Evolutionary conservation across 2,888 invertebrate species (phyloP).

Genomic region (Chloroclysta siterata): DNA sequence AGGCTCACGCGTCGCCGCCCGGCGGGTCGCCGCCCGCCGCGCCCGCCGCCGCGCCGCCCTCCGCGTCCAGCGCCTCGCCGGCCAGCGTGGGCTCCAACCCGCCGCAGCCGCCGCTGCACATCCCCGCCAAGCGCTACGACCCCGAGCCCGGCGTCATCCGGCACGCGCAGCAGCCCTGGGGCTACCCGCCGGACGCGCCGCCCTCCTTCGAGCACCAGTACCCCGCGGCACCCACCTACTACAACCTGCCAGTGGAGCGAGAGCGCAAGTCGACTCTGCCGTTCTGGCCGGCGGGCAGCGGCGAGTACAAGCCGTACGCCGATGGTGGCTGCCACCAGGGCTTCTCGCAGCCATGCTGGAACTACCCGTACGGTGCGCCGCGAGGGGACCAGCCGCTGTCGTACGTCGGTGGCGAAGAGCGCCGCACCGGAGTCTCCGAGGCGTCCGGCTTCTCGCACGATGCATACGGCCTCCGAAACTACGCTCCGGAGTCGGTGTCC

Average conservation of each 20-base stretch:
- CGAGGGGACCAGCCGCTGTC: slow-evolving; percentile 88
- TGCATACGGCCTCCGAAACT: slow-evolving; percentile 90
- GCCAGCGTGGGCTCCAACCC: slow-evolving; percentile 88
- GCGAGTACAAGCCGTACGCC: slow-evolving; percentile 87
- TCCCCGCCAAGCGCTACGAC: slow-evolving; percentile 93
- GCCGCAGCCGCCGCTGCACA: slow-evolving; percentile 93
- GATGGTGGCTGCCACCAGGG: slow-evolving; percentile 88
- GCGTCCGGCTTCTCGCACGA: slow-evolving; percentile 89
- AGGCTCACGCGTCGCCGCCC: slow-evolving; percentile 86
- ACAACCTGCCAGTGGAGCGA: slow-evolving; percentile 88
- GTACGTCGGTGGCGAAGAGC: slow-evolving; percentile 89
- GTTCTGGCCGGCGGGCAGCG: slow-evolving; percentile 88
- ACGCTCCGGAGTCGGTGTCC: slow-evolving; percentile 89
- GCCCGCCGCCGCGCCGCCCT: slow-evolving; percentile 87
- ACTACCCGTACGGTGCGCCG: slow-evolving; percentile 87
- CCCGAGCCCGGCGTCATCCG: slow-evolving; percentile 90
- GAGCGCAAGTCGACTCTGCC: slow-evolving; percentile 87
- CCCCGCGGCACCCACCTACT: slow-evolving; percentile 88
- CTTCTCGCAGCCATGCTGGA: slow-evolving; percentile 90
- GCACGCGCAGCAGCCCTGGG: slow-evolving; percentile 91
- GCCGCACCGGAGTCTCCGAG: slow-evolving; percentile 87
- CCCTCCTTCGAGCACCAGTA: slow-evolving; percentile 89
- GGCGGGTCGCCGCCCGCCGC: slow-evolving; percentile 87
- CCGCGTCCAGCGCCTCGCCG: slow-evolving; percentile 84
- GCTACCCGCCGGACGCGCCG: slow-evolving; percentile 89